Evolutionary conservation across 2,113 vertebrate genomes (phyloP), one percentile per base, ranked within the genome.

Genomic region (Rousettus leschenaultii): DNA sequence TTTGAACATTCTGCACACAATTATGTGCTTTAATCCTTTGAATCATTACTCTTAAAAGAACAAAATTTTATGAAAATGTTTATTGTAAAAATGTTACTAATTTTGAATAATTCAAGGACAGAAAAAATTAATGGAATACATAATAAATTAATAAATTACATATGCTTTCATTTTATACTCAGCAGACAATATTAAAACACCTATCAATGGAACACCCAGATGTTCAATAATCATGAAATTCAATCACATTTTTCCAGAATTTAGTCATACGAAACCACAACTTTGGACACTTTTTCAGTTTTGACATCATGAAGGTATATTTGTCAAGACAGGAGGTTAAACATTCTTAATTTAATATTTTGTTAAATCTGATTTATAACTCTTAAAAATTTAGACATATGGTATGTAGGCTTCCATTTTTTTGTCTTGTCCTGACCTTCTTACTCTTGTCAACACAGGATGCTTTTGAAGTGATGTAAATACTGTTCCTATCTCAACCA

Each of bases 241-340:
- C 33, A 21, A 10, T 84, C 79, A 71, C 16, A 40, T 86, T 94
- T 83, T 77, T 43, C 86, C 80, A 95, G 43, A 19, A 33, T 63
- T 84, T 66, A 38, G 61, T 93, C 55, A 87, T 22, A 18, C n/a
- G 40, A 86, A 92, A 61, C 38, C 53, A 73, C 38, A 53, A 57
- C 51, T 87, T 13, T 2, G 24, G 66, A 57, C 19, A 16, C 12
- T 43, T 79, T 91, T 91, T 73, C 89, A 85, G 75, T 75, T 95
- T 87, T 80, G 65, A 89, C 77, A 45, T 85, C 71, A 70, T 89
- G 38, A 71, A 86, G 73, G 40, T 88, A 33, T 66, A 59, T 89
- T 65, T 96, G 92, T 93, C 57, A 88, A 75, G 51, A 73, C 55
- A 63, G 59, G 59, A 90, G 40, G 66, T 53, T 53, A 86, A 91